A percentile compares a stretch with the other conserved stretches of the same genome.
Evolutionary conservation across 2,888 invertebrate species (phyloP).

Genomic region (Rutpela maculata): DNA sequence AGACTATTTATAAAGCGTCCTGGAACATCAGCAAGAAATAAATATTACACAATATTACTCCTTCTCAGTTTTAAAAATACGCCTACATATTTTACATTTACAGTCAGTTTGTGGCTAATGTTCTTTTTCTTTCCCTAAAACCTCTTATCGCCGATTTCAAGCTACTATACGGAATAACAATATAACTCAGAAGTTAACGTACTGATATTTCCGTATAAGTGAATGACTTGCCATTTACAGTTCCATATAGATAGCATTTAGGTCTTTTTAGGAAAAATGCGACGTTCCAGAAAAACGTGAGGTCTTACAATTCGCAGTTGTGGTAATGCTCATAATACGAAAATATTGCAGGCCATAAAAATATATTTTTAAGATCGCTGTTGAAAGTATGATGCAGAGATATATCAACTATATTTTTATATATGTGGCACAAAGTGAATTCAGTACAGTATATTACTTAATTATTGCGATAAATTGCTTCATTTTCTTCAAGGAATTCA

Average conservation of each 20-base stretch:
- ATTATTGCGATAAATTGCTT: no score
- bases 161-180: not conserved
- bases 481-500: no score
- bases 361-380: no score
- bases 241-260: not conserved
- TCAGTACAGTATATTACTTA: no score
- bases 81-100: not conserved
- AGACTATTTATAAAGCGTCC: no score
- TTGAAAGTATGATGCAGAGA: not conserved
- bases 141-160: not conserved
- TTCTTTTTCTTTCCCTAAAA: not conserved
- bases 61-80: not conserved
- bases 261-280: not conserved
- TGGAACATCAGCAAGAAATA: no score
- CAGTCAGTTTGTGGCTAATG: not conserved
- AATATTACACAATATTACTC: not conserved
- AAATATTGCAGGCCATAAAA: not conserved
- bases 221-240: not conserved
- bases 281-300: not conserved
- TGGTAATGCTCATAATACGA: not conserved
- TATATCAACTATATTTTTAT: not conserved
- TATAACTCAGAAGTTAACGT: not conserved
- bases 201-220: not conserved
- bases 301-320: not conserved
- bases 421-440: no score